These are phyloP conservation scores for Capra hircus DNA, from an alignment of 2,113 vertebrate species.

Conservation along the genomic window DNA sequence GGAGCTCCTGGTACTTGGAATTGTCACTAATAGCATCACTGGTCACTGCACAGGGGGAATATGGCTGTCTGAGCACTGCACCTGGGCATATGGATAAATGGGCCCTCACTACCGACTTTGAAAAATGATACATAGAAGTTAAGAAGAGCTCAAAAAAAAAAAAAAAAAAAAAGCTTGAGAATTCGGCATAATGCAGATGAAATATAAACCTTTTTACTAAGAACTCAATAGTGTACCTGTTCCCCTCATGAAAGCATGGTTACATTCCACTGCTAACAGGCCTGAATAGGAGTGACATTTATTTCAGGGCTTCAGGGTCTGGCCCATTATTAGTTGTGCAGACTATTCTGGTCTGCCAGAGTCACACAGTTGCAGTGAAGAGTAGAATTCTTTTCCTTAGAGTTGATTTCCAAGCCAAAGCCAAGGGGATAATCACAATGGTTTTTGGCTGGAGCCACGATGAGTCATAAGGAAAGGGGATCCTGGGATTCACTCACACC, in stretches of 20 bases:
- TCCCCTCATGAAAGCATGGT: not conserved
- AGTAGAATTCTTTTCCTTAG: not conserved
- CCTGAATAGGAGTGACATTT: not conserved
- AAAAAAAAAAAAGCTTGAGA: not conserved
- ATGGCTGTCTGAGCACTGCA: not conserved
- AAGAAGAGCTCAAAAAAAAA: not conserved
- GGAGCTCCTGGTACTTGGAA: not conserved
- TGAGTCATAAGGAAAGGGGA: not conserved
- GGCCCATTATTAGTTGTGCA: not conserved
- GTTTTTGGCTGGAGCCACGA: not conserved
- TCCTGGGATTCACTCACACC: not conserved
- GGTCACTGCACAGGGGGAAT: not conserved
- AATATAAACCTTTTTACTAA: not conserved
- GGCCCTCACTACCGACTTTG: not conserved
- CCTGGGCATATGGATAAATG: not conserved
- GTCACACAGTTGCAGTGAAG: not conserved
- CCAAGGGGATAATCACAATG: not conserved
- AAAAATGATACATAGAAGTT: slow-evolving; percentile 21
- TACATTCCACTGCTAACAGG: not conserved
- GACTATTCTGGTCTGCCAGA: not conserved
- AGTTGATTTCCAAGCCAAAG: slow-evolving; percentile 9
- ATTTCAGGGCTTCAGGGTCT: not conserved
- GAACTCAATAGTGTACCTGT: not conserved
- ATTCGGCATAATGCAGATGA: not conserved
- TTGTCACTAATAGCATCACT: not conserved